Evolutionary conservation across 2,888 invertebrate species (phyloP), one percentile per base, ranked within the genome.

Genomic region (Athalia circularis): DNA sequence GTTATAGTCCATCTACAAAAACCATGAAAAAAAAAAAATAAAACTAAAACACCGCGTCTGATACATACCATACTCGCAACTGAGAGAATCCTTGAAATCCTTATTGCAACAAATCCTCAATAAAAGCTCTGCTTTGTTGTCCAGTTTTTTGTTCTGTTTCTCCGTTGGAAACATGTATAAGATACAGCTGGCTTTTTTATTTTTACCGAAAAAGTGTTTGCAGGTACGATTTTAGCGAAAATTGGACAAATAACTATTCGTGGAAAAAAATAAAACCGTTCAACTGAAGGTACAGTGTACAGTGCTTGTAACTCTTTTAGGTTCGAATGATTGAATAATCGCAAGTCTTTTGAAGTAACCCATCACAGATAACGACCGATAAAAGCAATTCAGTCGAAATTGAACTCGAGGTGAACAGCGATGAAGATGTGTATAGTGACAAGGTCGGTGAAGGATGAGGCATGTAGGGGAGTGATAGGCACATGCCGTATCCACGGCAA

Each of bases 331-430:
- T 43, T 54, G 43, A 50, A 54, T 70, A 70, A 70, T 70, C 70
- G 70, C 29, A 29, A 70, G 15, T 9, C 15, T 54, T 52, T 52
- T 57, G 54, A 70, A 70, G 54, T 57, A 70, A 43, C 52, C 70
- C 54, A 54, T 54, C 43, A 11, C n/a, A 11, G 29, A 54, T 70
- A 70, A 70, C 54, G 45, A 45, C 54, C 70, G 54, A 54, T 43
- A 54, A 54, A 70, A 54, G 70, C 70, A 43, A 45, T 70, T 70
- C 54, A 57, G 70, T 70, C 54, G 43, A 70, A 70, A 70, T 70
- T 7, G 70, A 70, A 70, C 70, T 57, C 54, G 43, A 70, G 54
- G 54, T 43, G 54, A 68, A 48, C 54, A 68, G 54, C 52, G 54
- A 13, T 65, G 67, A 67, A 43, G 54, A 54, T 43, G 43, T 54